These are phyloP conservation scores for Pachycephala philippinensis DNA, from an alignment of 2,113 vertebrate species.

Conservation along the genomic window DNA sequence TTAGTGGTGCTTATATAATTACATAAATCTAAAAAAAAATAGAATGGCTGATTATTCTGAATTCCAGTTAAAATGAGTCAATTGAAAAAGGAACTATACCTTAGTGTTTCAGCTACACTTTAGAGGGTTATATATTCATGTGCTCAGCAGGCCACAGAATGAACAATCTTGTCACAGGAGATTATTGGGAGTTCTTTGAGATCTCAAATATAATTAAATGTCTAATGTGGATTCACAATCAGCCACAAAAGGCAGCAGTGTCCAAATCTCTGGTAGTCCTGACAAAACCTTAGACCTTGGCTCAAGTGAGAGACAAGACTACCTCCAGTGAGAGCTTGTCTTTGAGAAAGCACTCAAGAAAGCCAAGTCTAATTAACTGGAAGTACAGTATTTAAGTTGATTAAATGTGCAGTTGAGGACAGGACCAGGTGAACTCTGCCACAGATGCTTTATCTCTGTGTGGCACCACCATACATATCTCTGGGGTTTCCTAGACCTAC, in stretches of 20 bases:
- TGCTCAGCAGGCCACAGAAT: neutral
- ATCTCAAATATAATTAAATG: neutral
- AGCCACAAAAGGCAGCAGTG: neutral
- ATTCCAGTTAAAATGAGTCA: slow-evolving; percentile 31
- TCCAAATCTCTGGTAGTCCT: neutral
- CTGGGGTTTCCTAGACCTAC: neutral
- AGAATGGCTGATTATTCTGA: slow-evolving; percentile 7
- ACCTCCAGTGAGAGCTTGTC: neutral
- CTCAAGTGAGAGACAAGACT: neutral
- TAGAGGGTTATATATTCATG: neutral
- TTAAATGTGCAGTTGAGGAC: neutral
- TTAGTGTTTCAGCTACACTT: neutral
- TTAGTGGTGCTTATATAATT: slow-evolving; percentile 38
- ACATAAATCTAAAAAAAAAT: slow-evolving; percentile 5
- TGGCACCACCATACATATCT: neutral
- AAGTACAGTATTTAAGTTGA: neutral
- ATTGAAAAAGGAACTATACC: neutral
- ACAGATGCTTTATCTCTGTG: neutral
- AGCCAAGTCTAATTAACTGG: neutral
- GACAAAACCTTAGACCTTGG: neutral
- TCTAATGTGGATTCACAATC: neutral
- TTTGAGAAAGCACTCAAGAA: neutral
- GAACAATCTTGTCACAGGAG: neutral
- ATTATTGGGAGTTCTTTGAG: neutral
- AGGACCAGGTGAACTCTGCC: neutral